Evolutionary conservation across 2,797 vertebrate species (phyloP), one percentile per base, ranked within the genome.

Genomic region (Okamejei kenojei): DNA sequence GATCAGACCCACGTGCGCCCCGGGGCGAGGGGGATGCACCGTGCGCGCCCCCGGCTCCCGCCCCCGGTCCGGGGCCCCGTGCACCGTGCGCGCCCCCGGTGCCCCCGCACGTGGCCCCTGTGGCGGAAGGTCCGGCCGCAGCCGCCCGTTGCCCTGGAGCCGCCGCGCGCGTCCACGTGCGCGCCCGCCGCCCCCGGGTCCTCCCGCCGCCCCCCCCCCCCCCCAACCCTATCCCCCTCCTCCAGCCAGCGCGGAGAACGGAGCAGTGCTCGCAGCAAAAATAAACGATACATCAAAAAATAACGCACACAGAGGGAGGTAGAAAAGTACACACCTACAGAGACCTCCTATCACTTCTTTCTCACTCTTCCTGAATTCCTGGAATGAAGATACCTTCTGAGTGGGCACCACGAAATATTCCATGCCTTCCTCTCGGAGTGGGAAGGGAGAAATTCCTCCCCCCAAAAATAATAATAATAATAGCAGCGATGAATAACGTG

Each of bases 331-430:
- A 95, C 97, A 99, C 98, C 98, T 99, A 96, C 98, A 99, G 94
- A 99, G 97, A 95, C 98, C 98, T 94, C 98, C 98, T 94, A 99
- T 99, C 94, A 99, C 98, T 97, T 99, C 98, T 97, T 99, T 98
- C 96, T 99, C 98, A 96, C 97, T 98, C 97, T 99, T 99, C 96
- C 98, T 98, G 96, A 99, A 99, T 96, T 98, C 98, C 97, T 98
- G 98, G 97, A 98, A 97, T 94, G 98, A 97, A 95, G 97, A 97
- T 97, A 98, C 97, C 98, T 99, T 99, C 97, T 98, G 98, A 96
- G 98, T 96, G 96, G 98, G 98, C 95, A 99, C 98, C 98, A 99
- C 98, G 97, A 99, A 99, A 97, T 98, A 99, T 97, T 98, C 98
- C 98, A 99, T 99, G 84, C 76, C 90, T 54, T 92, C 71, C 73